These are phyloP conservation scores for Lagorchestes hirsutus DNA, from an alignment of 2,797 vertebrate genomes.

Conservation along the genomic window DNA sequence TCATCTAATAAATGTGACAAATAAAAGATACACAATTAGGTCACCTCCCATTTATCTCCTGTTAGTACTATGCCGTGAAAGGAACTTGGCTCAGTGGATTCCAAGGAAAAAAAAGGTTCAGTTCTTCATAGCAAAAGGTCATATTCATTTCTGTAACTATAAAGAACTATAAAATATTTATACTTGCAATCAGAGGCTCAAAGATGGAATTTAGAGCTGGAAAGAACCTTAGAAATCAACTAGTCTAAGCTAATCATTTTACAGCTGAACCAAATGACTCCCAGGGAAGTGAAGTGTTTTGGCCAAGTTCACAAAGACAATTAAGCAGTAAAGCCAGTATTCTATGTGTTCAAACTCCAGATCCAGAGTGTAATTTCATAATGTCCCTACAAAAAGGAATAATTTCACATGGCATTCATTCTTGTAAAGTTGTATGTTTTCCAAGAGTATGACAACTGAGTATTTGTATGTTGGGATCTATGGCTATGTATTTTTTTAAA, in stretches of 20 bases:
- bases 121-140: slow-evolving; percentile 1
- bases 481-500: background rate
- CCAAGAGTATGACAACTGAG: background rate
- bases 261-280: background rate
- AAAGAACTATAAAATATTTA: slow-evolving; percentile 4
- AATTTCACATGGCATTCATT: background rate
- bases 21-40: slow-evolving; percentile 7
- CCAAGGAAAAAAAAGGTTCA: slow-evolving; percentile 25
- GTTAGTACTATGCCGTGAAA: background rate
- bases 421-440: background rate
- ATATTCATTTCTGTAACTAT: background rate
- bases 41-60: background rate
- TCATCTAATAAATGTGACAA: slow-evolving; percentile 5
- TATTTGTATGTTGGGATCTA: background rate
- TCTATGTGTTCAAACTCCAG: background rate
- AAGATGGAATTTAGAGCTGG: background rate
- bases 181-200: background rate
- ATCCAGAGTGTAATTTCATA: background rate
- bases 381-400: background rate
- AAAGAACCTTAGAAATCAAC: background rate
- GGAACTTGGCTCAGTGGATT: background rate
- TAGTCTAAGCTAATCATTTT: background rate
- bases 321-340: background rate
- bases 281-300: background rate
- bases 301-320: background rate